phyloP scores from a whole-genome alignment of 2,113 vertebrate species.

The Tachuris rubrigastra region DNA sequence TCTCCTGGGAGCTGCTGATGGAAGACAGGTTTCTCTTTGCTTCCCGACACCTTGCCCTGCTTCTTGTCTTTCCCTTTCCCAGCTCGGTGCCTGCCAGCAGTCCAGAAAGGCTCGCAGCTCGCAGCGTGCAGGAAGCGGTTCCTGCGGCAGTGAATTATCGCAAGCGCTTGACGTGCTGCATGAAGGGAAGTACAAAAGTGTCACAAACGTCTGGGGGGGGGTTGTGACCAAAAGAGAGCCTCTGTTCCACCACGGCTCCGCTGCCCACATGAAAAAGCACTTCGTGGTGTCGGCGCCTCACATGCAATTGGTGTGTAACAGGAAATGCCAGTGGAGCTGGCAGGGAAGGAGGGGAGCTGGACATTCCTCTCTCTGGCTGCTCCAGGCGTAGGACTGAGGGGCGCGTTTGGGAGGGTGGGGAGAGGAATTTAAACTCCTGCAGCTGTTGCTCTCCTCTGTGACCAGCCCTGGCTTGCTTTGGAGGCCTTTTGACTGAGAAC shows the following conservation, averaged over 20 bases:
- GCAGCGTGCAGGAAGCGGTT: not conserved
- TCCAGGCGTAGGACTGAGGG: not conserved
- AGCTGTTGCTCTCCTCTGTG: slow-evolving; percentile 4
- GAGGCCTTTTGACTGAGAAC: not conserved
- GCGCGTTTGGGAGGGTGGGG: not conserved
- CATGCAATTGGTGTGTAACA: not conserved
- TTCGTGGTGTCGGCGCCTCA: fast-evolving
- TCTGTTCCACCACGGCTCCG: not conserved
- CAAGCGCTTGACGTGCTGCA: fast-evolving
- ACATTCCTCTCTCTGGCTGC: not conserved
- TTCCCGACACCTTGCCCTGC: not conserved
- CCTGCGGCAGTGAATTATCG: not conserved
- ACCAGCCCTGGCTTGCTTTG: not conserved
- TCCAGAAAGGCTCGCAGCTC: not conserved
- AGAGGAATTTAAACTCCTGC: not conserved
- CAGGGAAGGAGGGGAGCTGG: not conserved
- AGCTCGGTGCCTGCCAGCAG: not conserved
- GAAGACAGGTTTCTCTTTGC: not conserved
- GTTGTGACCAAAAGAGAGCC: not conserved
- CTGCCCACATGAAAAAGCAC: not conserved
- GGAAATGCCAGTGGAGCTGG: not conserved
- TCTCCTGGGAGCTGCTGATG: not conserved
- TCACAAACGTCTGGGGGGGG: fast-evolving
- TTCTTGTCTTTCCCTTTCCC: not conserved
- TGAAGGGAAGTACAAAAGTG: not conserved